phyloP scores from a whole-genome alignment of 2,888 invertebrate species.

The Parnassius apollo region DNA sequence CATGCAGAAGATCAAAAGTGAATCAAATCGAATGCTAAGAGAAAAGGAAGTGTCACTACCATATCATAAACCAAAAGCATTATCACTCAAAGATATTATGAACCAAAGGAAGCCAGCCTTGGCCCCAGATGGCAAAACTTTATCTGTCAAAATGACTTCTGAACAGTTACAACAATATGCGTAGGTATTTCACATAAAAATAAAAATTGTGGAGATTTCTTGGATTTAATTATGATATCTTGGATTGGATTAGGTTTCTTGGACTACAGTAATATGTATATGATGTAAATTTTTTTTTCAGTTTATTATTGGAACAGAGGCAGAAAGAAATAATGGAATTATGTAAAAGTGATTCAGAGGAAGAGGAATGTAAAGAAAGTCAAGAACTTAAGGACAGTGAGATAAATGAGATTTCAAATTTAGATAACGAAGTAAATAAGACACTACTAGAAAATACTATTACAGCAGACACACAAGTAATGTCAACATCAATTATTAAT shows the following conservation, averaged over 20 bases:
- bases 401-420: background rate
- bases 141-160: conserved; percentile 83
- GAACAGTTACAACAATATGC: conserved; percentile 84
- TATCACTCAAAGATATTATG: conserved; percentile 90
- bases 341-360: conserved; percentile 87
- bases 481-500: background rate
- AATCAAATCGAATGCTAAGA: conserved; percentile 90
- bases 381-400: conserved; percentile 4
- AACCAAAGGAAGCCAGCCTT: conserved; percentile 61
- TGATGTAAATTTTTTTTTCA: conserved; percentile 42
- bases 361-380: conserved; percentile 47
- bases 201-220: background rate
- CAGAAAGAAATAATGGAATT: conserved; percentile 88
- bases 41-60: conserved; percentile 89
- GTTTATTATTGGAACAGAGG: conserved; percentile 85
- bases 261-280: no score
- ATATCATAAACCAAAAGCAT: conserved; percentile 91
- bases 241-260: no score
- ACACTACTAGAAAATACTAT: background rate
- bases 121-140: conserved; percentile 64
- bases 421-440: background rate
- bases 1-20: conserved; percentile 89
- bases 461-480: background rate
- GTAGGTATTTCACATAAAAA: conserved; percentile 68
- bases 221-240: no score